Percentiles rank a stretch among this genome's conserved stretches.
Evolutionary conservation across 23 tunicate species (phyloP).

Genomic region (Pegea sp.): DNA sequence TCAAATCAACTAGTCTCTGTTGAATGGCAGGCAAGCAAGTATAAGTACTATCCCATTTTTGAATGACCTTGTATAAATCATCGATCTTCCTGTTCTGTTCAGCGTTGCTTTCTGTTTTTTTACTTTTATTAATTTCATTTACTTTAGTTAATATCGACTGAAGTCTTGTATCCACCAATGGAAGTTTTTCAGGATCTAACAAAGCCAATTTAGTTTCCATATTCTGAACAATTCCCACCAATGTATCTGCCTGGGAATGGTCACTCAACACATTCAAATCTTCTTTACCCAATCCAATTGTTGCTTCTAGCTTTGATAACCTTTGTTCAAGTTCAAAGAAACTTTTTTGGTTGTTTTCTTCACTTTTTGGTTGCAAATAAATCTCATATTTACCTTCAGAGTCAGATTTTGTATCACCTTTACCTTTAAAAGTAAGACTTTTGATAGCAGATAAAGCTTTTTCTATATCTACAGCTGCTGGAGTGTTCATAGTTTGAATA

Average conservation of each 20-base stretch:
- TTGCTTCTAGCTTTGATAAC: conserved; percentile 33
- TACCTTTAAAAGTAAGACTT: conserved; percentile 1
- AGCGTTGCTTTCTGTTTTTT: conserved; percentile 23
- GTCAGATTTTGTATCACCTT: neutral
- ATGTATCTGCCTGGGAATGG: conserved; percentile 7
- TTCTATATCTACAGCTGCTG: conserved; percentile 7
- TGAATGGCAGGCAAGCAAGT: conserved; percentile 26
- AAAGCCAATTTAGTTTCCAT: conserved; percentile 40
- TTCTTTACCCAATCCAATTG: conserved; percentile 13
- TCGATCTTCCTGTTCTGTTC: conserved; percentile 28
- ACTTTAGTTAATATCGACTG: conserved; percentile 63
- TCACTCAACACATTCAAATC: conserved; percentile 14
- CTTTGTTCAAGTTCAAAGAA: conserved; percentile 39
- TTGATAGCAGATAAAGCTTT: conserved; percentile 12
- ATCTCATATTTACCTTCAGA: conserved; percentile 13
- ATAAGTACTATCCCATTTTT: conserved; percentile 55
- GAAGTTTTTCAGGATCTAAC: conserved; percentile 71
- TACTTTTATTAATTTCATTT: conserved; percentile 70
- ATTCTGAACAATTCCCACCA: conserved; percentile 21
- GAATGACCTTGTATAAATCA: conserved; percentile 36
- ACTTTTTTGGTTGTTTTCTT: conserved; percentile 9
- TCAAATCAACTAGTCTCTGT: conserved; percentile 27
- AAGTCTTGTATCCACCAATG: conserved; percentile 54
- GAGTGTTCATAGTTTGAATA: too few species aligned
- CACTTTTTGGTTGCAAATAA: conserved; percentile 11